A percentile compares a stretch with the other conserved stretches of the same genome.
Evolutionary conservation across 1,140 invertebrate genomes (phyloP).

Genomic region (Acromyrmex heyeri): DNA sequence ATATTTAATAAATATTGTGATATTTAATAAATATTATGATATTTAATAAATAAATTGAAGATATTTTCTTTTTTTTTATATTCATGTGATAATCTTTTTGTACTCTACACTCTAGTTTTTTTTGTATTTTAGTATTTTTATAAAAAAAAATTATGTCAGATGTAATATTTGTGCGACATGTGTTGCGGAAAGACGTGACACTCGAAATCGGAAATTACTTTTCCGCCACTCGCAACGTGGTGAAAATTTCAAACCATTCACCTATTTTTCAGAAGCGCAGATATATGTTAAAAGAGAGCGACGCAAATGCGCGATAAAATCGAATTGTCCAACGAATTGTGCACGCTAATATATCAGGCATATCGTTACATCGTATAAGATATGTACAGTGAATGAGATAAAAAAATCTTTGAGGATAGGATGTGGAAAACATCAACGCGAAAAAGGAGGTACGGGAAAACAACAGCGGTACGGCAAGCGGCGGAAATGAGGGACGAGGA

Average conservation of each 20-base stretch:
- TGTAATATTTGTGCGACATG: constrained; percentile 14
- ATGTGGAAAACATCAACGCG: constrained; percentile 30
- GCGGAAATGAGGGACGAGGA: constrained; percentile 67
- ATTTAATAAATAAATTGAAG: neutral
- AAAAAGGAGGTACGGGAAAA: constrained; percentile 54
- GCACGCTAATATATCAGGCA: neutral
- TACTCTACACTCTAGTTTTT: neutral
- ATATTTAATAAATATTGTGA: neutral
- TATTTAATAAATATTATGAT: no score
- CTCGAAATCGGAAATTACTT: constrained; percentile 45
- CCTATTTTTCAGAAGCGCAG: constrained; percentile 39
- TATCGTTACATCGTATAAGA: constrained; percentile 51
- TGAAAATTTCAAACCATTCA: constrained; percentile 47
- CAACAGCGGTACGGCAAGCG: constrained; percentile 43
- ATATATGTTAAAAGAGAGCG: neutral
- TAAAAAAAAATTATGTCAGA: neutral
- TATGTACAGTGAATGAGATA: constrained; percentile 61
- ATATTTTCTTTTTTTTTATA: neutral
- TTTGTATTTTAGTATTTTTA: neutral
- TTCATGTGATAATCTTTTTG: neutral
- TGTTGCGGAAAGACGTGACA: constrained; percentile 1
- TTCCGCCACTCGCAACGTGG: neutral
- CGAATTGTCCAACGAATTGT: neutral
- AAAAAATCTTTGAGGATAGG: constrained; percentile 17
- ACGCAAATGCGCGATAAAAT: neutral